A percentile compares a stretch with the other conserved stretches of the same genome.
These are phyloP conservation scores for Porites cylindrica DNA, from an alignment of 92 coral and sea anemone genomes.

Conservation along the genomic window DNA sequence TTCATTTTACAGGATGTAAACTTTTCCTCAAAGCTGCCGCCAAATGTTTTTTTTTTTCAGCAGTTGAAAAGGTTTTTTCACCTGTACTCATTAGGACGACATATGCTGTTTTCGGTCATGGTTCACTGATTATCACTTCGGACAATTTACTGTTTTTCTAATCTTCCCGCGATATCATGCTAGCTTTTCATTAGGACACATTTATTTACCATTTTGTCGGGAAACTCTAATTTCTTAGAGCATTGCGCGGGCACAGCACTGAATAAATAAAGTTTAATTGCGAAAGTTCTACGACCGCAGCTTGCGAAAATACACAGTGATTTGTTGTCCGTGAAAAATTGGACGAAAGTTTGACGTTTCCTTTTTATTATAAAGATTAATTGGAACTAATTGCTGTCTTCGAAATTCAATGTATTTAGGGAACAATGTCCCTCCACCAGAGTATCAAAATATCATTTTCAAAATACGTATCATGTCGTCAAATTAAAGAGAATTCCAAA, in stretches of 20 bases:
- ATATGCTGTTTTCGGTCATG: constrained; percentile 70
- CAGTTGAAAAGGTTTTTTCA: constrained; percentile 59
- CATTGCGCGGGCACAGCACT: constrained; percentile 57
- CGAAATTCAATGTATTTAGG: constrained; percentile 93
- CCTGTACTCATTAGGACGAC: constrained; percentile 77
- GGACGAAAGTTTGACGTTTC: constrained; percentile 84
- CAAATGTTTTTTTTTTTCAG: constrained; percentile 46
- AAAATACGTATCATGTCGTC: constrained; percentile 39
- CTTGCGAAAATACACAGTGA: constrained; percentile 75
- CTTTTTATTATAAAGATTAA: constrained; percentile 92
- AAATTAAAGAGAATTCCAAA: constrained; percentile 44
- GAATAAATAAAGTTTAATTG: constrained; percentile 86
- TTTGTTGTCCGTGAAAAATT: constrained; percentile 75
- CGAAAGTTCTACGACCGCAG: constrained; percentile 75
- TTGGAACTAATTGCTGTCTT: constrained; percentile 93
- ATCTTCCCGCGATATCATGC: constrained; percentile 79
- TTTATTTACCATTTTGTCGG: constrained; percentile 76
- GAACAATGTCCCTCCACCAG: constrained; percentile 63
- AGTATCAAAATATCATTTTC: constrained; percentile 64
- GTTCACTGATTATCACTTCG: constrained; percentile 78
- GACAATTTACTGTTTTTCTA: constrained; percentile 86
- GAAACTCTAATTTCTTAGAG: constrained; percentile 73
- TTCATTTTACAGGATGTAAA: not conserved
- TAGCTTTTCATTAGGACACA: constrained; percentile 82
- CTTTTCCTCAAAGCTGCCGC: constrained; percentile 36